A percentile compares a stretch with the other conserved stretches of the same genome.
Evolutionary conservation across 2,797 vertebrate species (phyloP).

Genomic region (Channa striata): DNA sequence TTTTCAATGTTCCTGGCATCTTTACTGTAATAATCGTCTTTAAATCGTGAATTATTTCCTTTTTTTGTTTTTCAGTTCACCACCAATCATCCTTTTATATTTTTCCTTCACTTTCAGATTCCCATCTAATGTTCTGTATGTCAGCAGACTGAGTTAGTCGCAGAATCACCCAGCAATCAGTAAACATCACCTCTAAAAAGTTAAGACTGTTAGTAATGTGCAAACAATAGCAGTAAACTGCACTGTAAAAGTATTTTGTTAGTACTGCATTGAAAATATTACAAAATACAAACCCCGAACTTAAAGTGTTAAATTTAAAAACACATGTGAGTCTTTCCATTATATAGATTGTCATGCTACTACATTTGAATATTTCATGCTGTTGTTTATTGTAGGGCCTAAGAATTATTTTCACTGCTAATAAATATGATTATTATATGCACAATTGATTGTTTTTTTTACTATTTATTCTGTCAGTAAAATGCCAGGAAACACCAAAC

Average conservation of each 20-base stretch:
- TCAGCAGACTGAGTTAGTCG: not conserved
- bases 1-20: not conserved
- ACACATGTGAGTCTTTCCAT: no score
- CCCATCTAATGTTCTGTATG: conserved; percentile 1
- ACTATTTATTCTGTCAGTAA: not conserved
- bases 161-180: conserved; percentile 7
- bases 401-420: no score
- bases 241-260: not conserved
- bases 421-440: not conserved
- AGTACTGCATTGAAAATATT: not conserved
- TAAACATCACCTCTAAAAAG: conserved; percentile 3
- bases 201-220: not conserved
- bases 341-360: no score
- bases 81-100: not conserved
- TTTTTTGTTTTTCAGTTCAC: not conserved
- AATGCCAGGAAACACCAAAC: not conserved
- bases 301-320: no score
- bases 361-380: no score
- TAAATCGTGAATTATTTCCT: not conserved
- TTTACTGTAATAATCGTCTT: not conserved
- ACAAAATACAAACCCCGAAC: no score
- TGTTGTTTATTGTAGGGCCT: no score
- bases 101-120: not conserved
- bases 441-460: not conserved
- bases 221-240: not conserved